Evolutionary conservation across 2,888 invertebrate genomes (phyloP), one percentile per base, ranked within the genome.

Genomic region (Aphodius sticticus): DNA sequence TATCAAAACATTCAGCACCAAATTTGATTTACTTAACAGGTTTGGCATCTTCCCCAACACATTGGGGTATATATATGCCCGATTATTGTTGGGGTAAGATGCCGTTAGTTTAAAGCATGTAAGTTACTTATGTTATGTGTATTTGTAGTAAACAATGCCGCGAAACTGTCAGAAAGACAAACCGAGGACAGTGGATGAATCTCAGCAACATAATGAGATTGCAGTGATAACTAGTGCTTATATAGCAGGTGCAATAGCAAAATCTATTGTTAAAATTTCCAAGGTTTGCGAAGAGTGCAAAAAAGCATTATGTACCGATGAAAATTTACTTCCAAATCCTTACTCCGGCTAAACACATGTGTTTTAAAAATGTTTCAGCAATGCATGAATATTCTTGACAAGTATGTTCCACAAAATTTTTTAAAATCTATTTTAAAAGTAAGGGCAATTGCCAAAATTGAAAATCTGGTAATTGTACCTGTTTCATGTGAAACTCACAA

Each of bases 221-320:
- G 53, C 53, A 53, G 12, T 53, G 12, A 7, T 53, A 7, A 53
- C 53, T 12, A 53, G 4, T 53, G 7, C 53, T 9, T 53, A 53
- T 12, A 53, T 53, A 82, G 85, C 77, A 82, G 85, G 35, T 85
- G 86, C 76, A 82, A 81, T 79, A 82, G 86, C 80, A 78, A 16
- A 37, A 87, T 87, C 6, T 89, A 90, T 1, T 86, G 85, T 6
- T 88, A 69, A 53, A 69, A 16, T 16, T 53, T 16, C 14, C 9
- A 69, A 16, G n/a, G 15, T 14, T 76, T 53, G 53, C 12, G 12
- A 53, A 2, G 12, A 7, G 7, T 53, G 53, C 6, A 53, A 7
- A 7, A 53, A 53, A 53, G 9, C 7, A 53, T 53, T 53, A 53
- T 9, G 1, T 53, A 53, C 53, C 1, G 12, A 53, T 53, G 9